phyloP scores from a whole-genome alignment of 2,888 invertebrate genomes.

The Tetramorium bicarinatum region DNA sequence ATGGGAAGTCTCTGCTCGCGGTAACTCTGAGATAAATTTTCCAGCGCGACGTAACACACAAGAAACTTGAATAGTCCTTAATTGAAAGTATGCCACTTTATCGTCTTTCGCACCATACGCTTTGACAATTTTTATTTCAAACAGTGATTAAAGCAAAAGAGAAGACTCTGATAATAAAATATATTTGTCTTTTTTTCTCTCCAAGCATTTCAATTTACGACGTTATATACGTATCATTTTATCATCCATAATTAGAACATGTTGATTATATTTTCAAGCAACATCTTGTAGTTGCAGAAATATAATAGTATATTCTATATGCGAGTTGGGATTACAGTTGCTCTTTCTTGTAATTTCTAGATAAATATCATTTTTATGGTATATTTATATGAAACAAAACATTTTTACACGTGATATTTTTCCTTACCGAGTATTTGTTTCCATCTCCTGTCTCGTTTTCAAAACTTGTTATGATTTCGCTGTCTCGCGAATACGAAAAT shows the following conservation, averaged over 20 bases:
- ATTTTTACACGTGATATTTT: background rate
- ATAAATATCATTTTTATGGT: background rate
- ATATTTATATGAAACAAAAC: background rate
- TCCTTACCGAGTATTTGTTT: background rate
- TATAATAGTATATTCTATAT: background rate
- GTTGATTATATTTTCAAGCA: background rate
- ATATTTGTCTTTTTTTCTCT: background rate
- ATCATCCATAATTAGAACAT: background rate
- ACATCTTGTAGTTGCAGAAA: background rate
- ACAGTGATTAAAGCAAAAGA: background rate
- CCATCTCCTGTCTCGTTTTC: background rate
- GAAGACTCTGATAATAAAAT: background rate
- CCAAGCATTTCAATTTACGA: conserved; percentile 7
- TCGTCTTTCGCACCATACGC: background rate
- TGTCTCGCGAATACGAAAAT: conserved; percentile 17
- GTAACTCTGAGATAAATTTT: conserved; percentile 33
- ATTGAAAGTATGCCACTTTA: conserved; percentile 14
- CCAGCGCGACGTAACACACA: conserved; percentile 19
- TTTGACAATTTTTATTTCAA: background rate
- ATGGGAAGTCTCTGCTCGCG: conserved; percentile 37
- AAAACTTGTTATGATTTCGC: conserved; percentile 15
- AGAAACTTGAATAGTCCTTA: conserved; percentile 11
- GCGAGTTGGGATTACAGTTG: background rate
- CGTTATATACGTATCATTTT: background rate
- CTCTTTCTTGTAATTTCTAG: background rate